phyloP scores from a whole-genome alignment of 2,113 vertebrate species.

The Telmatochromis sp. region DNA sequence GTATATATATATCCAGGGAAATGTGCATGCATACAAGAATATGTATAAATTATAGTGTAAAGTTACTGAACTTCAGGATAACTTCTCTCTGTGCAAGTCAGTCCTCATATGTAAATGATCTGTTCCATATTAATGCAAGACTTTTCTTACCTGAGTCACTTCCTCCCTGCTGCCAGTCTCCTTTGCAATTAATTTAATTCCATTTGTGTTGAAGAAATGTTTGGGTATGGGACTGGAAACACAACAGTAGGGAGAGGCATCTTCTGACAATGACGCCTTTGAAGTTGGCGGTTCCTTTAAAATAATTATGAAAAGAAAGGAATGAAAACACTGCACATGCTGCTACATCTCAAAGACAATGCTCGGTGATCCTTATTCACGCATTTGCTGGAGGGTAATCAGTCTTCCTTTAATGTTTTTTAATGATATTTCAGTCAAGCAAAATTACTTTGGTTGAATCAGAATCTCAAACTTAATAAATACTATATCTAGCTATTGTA shows the following conservation, averaged over 20 bases:
- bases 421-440: constrained; percentile 1
- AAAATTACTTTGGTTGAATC: background rate
- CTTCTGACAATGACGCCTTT: constrained; percentile 49
- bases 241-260: constrained; percentile 27
- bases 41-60: background rate
- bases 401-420: background rate
- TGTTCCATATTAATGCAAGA: constrained; percentile 56
- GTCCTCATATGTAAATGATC: constrained; percentile 35
- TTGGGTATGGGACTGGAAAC: constrained; percentile 35
- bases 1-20: background rate
- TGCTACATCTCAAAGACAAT: constrained; percentile 27
- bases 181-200: constrained; percentile 51
- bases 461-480: background rate
- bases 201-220: constrained; percentile 45
- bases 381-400: background rate
- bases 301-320: constrained; percentile 61
- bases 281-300: constrained; percentile 54
- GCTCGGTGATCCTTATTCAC: background rate
- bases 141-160: constrained; percentile 29
- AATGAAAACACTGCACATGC: constrained; percentile 8
- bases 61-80: constrained; percentile 24
- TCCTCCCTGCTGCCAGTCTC: constrained; percentile 47
- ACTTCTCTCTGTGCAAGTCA: constrained; percentile 18
- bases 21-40: background rate
- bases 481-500: background rate